A percentile compares a stretch with the other conserved stretches of the same genome.
Conservation (phyloP, 1,140 invertebrate species). For the Drosophila seguyi region DNA sequence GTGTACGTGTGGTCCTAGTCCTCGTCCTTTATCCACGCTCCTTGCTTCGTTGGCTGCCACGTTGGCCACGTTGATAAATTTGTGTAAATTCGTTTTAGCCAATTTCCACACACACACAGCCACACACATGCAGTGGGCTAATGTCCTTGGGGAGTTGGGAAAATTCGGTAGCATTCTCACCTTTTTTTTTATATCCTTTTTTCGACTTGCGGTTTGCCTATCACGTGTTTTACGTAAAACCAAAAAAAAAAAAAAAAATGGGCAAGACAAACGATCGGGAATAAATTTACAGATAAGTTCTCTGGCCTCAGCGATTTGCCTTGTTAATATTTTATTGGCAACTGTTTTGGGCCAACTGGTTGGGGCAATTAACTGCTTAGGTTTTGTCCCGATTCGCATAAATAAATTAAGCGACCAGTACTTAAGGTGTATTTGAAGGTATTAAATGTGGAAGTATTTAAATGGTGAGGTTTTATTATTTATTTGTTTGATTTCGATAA, state of each 20-base stretch:
- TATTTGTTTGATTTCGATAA: no score
- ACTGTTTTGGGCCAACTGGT: slow-evolving; percentile 8
- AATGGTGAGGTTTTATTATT: no score
- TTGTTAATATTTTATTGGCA: slow-evolving; percentile 41
- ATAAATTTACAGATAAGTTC: slow-evolving; percentile 57
- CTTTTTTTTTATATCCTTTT: slow-evolving; percentile 36
- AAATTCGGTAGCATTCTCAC: slow-evolving; percentile 29
- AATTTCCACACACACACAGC: slow-evolving; percentile 65
- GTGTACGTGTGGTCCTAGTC: slow-evolving; percentile 33
- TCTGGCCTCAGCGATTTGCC: slow-evolving; percentile 3
- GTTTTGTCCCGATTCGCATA: not conserved
- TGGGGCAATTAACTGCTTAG: slow-evolving; percentile 19
- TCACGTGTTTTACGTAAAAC: slow-evolving; percentile 3
- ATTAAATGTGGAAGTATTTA: not conserved
- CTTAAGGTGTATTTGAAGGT: not conserved
- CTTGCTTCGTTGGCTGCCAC: slow-evolving; percentile 71
- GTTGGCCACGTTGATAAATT: slow-evolving; percentile 79
- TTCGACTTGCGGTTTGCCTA: slow-evolving; percentile 38
- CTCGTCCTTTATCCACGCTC: slow-evolving; percentile 11
- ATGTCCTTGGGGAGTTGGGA: slow-evolving; percentile 71
- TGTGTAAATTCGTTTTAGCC: slow-evolving; percentile 83
- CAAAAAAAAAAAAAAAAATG: no score
- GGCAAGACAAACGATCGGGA: slow-evolving; percentile 59
- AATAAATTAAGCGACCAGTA: not conserved
- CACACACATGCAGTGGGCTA: slow-evolving; percentile 37